Base-by-base conservation (phyloP, 2,113 vertebrate species). In the Semicossyphus pulcher region DNA sequence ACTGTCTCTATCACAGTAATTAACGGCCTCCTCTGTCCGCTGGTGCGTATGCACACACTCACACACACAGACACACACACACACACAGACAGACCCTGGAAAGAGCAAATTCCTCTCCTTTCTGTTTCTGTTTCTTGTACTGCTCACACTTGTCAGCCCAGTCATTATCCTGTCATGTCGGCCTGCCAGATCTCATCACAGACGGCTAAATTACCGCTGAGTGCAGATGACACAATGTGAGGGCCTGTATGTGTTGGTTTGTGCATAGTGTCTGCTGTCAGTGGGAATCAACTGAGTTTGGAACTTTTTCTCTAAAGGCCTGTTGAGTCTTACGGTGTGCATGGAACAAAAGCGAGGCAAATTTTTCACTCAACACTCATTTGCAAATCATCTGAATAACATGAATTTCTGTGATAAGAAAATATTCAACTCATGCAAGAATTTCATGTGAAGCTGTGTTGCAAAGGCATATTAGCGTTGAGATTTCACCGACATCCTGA, bases 1-100 rank as follows among this genome's bases (percentile, higher is more conserved):
- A 74, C 73, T 39, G 48, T 65, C 81, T 85, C 78, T 83, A 81
- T 89, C 75, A 86, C 76, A 84, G 86, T 92, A 89, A 91, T 92
- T 90, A 91, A 85, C 76, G 74, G 52, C 57, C 48, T 83, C 34
- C 47, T 58, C 67, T 82, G 63, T 66, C 28, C 14, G 2, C 14
- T 31, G 48, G 25, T 23, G 18, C 20, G 14, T 42, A 28, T 29
- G 63, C 57, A 59, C 39, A 31, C 28, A 26, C 31, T 48, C 18
- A 65, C 20, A 44, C 16, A 57, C 48, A 31, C 52, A 62, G 32
- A 56, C 15, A 20, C 37, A 42, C 37, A 36, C 37, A 41, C 15
- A 41, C 7, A 45, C 28, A 12, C 16, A 32, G 4, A 64, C 16
- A 79, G 1, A 36, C 42, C 1, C 4, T 28, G 16, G 48, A 76